Evolutionary conservation across 2,113 vertebrate genomes (phyloP), one percentile per base, ranked within the genome.

Genomic region (Hyla sarda): DNA sequence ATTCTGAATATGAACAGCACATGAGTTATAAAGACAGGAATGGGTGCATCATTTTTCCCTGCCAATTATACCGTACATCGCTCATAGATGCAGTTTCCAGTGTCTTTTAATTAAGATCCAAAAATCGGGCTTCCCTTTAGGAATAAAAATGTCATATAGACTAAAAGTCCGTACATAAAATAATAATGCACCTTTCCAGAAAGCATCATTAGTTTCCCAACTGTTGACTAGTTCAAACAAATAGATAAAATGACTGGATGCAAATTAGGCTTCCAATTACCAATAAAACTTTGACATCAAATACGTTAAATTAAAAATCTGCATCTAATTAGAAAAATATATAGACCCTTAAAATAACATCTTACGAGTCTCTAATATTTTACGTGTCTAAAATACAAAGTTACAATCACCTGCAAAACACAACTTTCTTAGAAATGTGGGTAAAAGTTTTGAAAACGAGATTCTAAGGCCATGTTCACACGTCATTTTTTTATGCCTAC

Each of bases 251-350:
- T 56, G 28, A 17, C 11, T 25, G 41, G 50, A 56, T 32, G 52
- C 54, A 54, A 30, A 77, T 54, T 23, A 77, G 75, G 45, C n/a
- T 48, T 50, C 23, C 47, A 77, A 77, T 76, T 76, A 30, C 45
- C 16, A 54, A 54, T 54, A 56, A 54, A 32, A 54, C n/a, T 10
- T 76, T 11, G 3, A 77, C 45, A 76, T 76, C 47, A 76, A 30
- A 54, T 8, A 34, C 54, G 30, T 56, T 32, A 72, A 13, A 54
- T 5, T 32, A 21, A 10, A 54, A 30, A 23, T 21, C 25, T 34
- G 48, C 28, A 77, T 32, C 25, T 52, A 30, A 32, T 76, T 77
- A 52, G 17, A 52, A 17, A 32, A 76, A 47, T 67, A 32, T 30
- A 67, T 32, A 16, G 28, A 3, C 25, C 30, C 7, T 25, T 67